A percentile compares a stretch with the other conserved stretches of the same genome.
These are phyloP conservation scores for Heterotilapia buettikoferi DNA, from an alignment of 2,113 vertebrate genomes.

Conservation along the genomic window DNA sequence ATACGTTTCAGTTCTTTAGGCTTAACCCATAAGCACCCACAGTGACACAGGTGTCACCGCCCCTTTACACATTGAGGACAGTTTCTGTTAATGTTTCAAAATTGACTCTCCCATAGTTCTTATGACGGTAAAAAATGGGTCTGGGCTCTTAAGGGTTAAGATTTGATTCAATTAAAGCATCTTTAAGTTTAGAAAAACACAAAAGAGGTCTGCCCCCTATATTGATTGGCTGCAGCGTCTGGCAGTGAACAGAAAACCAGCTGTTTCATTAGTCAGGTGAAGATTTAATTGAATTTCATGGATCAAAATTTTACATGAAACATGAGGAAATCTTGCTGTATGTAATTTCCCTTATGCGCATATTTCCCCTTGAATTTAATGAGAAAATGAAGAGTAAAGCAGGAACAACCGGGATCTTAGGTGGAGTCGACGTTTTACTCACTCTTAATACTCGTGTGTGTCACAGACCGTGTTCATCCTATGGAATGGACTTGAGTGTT, in stretches of 20 bases:
- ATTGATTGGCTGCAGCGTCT: not conserved
- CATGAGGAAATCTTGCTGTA: not conserved
- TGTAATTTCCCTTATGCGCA: not conserved
- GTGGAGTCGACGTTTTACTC: conserved; percentile 20
- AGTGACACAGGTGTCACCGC: too few species aligned
- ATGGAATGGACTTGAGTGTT: conserved; percentile 40
- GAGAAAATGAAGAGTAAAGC: not conserved
- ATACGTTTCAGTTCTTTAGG: not conserved
- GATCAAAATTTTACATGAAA: not conserved
- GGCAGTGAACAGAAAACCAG: not conserved
- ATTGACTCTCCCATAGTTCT: too few species aligned
- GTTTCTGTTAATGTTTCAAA: too few species aligned
- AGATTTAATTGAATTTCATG: conserved; percentile 3
- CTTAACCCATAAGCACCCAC: too few species aligned
- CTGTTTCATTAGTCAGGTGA: not conserved
- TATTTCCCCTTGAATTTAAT: not conserved
- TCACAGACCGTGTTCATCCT: conserved; percentile 24
- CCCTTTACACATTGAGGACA: too few species aligned
- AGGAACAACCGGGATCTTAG: conserved; percentile 31
- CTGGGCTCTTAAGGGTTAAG: too few species aligned
- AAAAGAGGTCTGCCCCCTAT: not conserved
- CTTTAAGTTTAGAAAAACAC: not conserved
- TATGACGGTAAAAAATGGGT: too few species aligned
- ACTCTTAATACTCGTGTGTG: conserved; percentile 41
- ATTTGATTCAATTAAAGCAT: not conserved